Evolutionary conservation across 2,888 invertebrate genomes (phyloP).

Genomic region (Crossocerus cetratus): DNA sequence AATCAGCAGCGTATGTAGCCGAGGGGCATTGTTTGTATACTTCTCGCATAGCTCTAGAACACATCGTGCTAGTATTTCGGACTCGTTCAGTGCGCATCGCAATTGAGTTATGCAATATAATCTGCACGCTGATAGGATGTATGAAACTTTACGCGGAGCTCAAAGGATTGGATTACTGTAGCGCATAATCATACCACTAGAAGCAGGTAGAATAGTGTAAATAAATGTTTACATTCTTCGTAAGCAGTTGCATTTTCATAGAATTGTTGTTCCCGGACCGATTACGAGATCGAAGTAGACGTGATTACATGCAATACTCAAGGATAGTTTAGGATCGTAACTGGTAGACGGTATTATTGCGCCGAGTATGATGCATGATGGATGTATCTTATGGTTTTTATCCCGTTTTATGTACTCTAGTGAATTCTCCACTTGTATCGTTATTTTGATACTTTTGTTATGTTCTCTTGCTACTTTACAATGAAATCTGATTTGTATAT

Average conservation of each 20-base stretch:
- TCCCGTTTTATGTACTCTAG: background rate
- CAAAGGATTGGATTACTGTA: constrained; percentile 6
- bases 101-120: no score
- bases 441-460: constrained; percentile 43
- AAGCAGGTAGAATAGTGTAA: constrained; percentile 34
- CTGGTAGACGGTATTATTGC: constrained; percentile 2
- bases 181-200: constrained; percentile 23
- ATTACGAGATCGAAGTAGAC: background rate
- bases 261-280: background rate
- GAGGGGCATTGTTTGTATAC: no score
- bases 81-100: no score
- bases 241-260: background rate
- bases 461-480: constrained; percentile 32
- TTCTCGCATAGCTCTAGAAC: no score
- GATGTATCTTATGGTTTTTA: constrained; percentile 27
- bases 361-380: constrained; percentile 46
- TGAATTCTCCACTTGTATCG: constrained; percentile 36
- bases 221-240: constrained; percentile 29
- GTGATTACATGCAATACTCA: constrained; percentile 41
- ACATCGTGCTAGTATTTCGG: no score
- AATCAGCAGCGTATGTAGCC: background rate
- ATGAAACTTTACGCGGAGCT: background rate
- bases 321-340: constrained; percentile 22
- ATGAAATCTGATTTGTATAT: constrained; percentile 38
- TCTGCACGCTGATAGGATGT: no score